Conservation (phyloP, 2,888 invertebrate genomes). For the Auanema freiburgensis region DNA sequence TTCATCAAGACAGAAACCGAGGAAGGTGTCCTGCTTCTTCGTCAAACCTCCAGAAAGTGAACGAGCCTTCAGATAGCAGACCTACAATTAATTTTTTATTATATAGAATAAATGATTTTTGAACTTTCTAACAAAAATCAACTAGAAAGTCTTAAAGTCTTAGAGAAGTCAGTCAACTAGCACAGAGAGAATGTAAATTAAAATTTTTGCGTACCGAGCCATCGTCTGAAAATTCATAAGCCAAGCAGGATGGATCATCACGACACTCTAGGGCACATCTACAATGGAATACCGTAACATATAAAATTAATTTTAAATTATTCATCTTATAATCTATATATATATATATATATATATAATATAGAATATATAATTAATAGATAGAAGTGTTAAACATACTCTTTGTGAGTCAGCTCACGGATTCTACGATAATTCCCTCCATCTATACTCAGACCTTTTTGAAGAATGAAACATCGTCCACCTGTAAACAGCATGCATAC, state of each 20-base stretch:
- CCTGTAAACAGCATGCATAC: no score
- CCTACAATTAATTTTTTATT: constrained; percentile 10
- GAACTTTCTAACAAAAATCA: no score
- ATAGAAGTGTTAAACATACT: no score
- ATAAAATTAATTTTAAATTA: no score
- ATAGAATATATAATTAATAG: no score
- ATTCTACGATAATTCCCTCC: constrained; percentile 30
- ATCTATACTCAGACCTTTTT: constrained; percentile 23
- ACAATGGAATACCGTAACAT: neutral
- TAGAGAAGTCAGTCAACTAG: no score
- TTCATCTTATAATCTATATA: no score
- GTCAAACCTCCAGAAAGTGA: constrained; percentile 22
- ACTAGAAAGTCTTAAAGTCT: no score
- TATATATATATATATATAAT: no score
- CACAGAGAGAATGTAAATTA: no score
- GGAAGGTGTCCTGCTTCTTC: constrained; percentile 24
- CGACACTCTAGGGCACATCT: constrained; percentile 32
- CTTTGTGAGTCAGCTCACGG: constrained; percentile 16
- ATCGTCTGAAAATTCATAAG: constrained; percentile 24
- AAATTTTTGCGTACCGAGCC: constrained; percentile 9
- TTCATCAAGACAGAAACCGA: constrained; percentile 37
- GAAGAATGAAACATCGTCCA: constrained; percentile 27
- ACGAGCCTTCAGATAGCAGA: constrained; percentile 30
- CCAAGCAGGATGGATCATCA: constrained; percentile 32
- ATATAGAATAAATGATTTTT: no score